Conservation (phyloP, 2,113 vertebrate species). For the Lathamus discolor region DNA sequence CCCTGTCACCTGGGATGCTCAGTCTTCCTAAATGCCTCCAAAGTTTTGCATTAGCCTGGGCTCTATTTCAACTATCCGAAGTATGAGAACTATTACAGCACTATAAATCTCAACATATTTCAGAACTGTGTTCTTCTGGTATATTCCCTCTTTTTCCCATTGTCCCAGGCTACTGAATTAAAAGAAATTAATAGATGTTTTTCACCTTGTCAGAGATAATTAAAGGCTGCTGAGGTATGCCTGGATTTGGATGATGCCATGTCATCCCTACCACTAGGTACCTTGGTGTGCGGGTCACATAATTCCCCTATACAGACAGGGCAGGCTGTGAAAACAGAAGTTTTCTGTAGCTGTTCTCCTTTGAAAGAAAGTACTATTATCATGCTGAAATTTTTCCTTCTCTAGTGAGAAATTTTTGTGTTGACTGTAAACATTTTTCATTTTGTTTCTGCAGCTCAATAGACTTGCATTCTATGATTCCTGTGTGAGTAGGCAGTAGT, state of each 20-base stretch:
- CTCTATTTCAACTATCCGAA: neutral
- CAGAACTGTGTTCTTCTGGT: neutral
- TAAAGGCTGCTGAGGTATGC: neutral
- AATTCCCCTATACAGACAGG: neutral
- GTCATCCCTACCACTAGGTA: neutral
- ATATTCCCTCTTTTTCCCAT: neutral
- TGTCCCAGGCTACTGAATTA: neutral
- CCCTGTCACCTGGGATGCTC: neutral
- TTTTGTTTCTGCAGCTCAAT: neutral
- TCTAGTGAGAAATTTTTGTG: neutral
- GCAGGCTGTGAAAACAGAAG: neutral
- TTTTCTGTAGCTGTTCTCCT: neutral
- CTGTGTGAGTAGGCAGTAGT: neutral
- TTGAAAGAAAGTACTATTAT: neutral
- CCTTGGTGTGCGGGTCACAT: neutral
- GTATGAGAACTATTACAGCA: neutral
- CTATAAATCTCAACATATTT: neutral
- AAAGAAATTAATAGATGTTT: neutral
- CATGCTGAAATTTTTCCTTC: neutral
- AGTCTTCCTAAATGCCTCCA: neutral
- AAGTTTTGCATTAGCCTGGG: neutral
- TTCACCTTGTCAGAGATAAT: neutral
- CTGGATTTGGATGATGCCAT: neutral
- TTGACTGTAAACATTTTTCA: neutral
- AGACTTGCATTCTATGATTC: neutral